These are phyloP conservation scores for Andrena marginata DNA, from an alignment of 2,888 invertebrate genomes.

Conservation along the genomic window DNA sequence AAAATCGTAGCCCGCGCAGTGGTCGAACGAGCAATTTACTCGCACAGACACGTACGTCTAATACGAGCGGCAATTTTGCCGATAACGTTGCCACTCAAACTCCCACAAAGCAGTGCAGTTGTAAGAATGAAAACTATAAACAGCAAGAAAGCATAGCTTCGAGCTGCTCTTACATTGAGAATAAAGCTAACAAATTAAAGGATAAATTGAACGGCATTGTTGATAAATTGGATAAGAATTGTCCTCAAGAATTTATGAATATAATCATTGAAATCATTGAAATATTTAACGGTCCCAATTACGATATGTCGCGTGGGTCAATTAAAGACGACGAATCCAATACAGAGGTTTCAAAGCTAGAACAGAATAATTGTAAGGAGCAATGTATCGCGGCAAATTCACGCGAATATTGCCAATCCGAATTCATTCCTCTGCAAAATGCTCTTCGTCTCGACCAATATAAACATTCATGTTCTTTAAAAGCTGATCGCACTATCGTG, in stretches of 20 bases:
- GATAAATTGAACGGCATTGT: conserved; percentile 74
- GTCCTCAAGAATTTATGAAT: conserved; percentile 72
- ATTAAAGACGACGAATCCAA: conserved; percentile 5
- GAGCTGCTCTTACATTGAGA: not conserved
- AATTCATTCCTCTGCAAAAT: conserved; percentile 8
- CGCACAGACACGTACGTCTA: conserved; percentile 26
- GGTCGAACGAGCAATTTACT: not conserved
- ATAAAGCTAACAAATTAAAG: conserved; percentile 43
- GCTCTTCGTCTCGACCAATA: not conserved
- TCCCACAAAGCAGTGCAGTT: not conserved
- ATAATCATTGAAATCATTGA: conserved; percentile 76
- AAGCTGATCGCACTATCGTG: no score
- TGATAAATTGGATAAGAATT: conserved; percentile 75
- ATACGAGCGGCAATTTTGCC: not conserved
- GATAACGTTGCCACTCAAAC: no score
- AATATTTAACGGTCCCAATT: conserved; percentile 74
- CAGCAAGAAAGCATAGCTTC: not conserved
- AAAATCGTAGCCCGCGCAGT: not conserved
- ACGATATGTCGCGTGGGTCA: conserved; percentile 65
- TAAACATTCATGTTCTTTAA: not conserved
- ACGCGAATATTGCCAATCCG: not conserved
- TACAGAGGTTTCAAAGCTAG: no score
- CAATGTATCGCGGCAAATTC: no score
- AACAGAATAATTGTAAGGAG: no score
- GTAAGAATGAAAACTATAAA: conserved; percentile 23